Conservation (phyloP, 35 echinoderm and acorn worm genomes). For the Ophiothrix spiculata region DNA sequence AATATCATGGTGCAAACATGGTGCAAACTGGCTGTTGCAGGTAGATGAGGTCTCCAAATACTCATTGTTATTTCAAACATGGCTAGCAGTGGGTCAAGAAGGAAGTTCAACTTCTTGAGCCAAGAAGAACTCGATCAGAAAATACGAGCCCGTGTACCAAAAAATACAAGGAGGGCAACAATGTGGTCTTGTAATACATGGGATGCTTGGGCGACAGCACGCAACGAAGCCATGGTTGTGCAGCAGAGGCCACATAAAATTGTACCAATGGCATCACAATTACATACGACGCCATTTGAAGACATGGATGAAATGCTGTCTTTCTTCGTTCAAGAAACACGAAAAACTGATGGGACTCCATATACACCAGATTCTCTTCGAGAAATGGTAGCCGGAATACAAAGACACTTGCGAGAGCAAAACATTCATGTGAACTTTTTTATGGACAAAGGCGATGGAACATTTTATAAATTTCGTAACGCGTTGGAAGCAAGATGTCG, state of each 20-base stretch:
- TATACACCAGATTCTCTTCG: not conserved
- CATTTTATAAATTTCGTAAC: not conserved
- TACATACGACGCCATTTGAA: not conserved
- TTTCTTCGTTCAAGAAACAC: not conserved
- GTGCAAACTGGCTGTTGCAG: no score
- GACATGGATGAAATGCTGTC: not conserved
- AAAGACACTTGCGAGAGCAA: not conserved
- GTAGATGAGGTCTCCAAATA: no score
- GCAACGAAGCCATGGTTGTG: not conserved
- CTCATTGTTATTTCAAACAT: no score
- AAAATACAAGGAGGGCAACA: not conserved
- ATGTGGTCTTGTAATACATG: not conserved
- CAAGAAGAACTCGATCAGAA: not conserved
- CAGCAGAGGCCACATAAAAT: not conserved
- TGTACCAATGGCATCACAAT: not conserved
- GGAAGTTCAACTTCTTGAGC: not conserved
- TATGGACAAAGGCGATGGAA: not conserved
- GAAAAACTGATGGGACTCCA: not conserved
- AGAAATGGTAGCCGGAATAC: not conserved
- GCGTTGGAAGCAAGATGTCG: not conserved
- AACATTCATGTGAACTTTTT: not conserved
- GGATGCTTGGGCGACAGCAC: not conserved
- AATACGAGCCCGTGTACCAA: not conserved
- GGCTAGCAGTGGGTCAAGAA: no score
- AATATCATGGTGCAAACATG: no score